Evolutionary conservation across 2,113 vertebrate species (phyloP), one percentile per base, ranked within the genome.

Genomic region (Irena cyanogastra): DNA sequence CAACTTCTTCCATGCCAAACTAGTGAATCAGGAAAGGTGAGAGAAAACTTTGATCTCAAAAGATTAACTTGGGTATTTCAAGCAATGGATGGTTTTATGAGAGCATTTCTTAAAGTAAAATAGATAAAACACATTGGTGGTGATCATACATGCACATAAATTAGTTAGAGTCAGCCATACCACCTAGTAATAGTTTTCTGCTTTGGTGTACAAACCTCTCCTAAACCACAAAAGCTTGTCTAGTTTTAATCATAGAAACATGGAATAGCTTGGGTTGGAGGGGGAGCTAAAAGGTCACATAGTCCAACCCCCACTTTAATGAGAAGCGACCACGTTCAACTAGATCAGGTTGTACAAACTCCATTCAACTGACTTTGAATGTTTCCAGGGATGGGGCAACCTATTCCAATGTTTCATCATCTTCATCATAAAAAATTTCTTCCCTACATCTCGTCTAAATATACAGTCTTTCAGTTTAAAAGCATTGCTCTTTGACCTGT

Each of bases 291-390:
- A 49, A 54, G 5, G 27, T 21, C 20, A 39, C 30, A 22, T 35
- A 30, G 9, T 52, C 33, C 31, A 42, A 50, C 33, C 0, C 1
- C 3, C 13, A 4, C 22, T 26, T 5, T n/a, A 37, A 26, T 30
- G 17, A 76, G 16, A n/a, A n/a, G 9, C 16, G 30, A 42, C 8
- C 8, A 33, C 9, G 13, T 70, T 75, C 33, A 70, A 53, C 6
- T 24, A 28, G 18, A 75, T 39, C 19, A 75, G 8, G 47, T n/a
- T 80, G 20, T 21, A 65, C 45, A 80, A 7, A 33, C 5, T 4
- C 27, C 12, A 0, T 60, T 41, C 52, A 81, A 16, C 6, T 50
- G 39, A 24, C 13, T 41, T 41, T 45, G 57, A 39, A 50, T 30
- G 2, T 45, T 60, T 30, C 28, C 21, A 50, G 18, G 6, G 3